Percentiles rank a stretch among this genome's conserved stretches.
Evolutionary conservation across 2,113 vertebrate species (phyloP).

Genomic region (Pandion haliaetus): DNA sequence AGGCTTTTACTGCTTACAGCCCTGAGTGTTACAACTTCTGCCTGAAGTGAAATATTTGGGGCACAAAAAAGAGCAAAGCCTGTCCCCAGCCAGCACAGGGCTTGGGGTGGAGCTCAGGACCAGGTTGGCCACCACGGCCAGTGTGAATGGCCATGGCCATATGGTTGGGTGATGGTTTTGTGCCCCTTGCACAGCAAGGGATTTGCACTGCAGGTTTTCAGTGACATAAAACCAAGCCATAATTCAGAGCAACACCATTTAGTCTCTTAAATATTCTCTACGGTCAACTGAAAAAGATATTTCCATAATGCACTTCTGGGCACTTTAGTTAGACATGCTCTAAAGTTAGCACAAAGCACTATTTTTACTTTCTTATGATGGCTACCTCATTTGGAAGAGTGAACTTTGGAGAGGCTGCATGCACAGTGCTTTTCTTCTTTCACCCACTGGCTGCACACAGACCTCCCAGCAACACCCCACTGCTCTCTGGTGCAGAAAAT

Average conservation of each 20-base stretch:
- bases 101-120: not conserved
- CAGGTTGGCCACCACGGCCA: not conserved
- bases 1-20: not conserved
- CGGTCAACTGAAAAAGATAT: not conserved
- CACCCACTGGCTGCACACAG: rapidly evolving
- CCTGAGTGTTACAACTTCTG: not conserved
- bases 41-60: not conserved
- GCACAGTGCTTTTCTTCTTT: no score
- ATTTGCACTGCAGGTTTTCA: not conserved
- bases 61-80: not conserved
- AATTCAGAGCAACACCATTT: not conserved
- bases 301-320: not conserved
- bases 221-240: not conserved
- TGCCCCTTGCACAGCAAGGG: not conserved
- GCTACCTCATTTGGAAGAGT: not conserved
- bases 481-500: not conserved
- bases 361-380: not conserved
- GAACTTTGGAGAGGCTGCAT: not conserved
- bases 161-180: rapidly evolving
- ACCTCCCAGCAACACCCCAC: not conserved
- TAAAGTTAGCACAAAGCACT: not conserved
- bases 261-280: not conserved
- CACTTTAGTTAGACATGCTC: not conserved
- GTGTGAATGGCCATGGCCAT: rapidly evolving
- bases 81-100: not conserved